Base-by-base conservation (phyloP, 2,888 invertebrate species). In the Tetragnatha montana region DNA sequence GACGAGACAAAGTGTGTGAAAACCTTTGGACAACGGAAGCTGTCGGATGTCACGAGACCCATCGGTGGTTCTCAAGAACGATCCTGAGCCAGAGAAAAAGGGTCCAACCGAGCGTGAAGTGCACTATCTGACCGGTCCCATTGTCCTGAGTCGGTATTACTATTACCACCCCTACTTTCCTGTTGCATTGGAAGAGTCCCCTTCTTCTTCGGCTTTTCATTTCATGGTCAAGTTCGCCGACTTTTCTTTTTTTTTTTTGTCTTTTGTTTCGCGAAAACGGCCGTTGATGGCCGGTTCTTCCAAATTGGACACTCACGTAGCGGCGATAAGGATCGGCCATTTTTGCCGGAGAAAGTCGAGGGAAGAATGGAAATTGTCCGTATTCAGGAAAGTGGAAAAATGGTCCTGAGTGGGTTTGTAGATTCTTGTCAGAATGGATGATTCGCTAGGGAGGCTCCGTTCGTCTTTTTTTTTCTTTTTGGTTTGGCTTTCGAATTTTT, bases 221-320 rank as follows among this genome's bases (percentile, higher is more conserved):
- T 89, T 81, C 89, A 89, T 89, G 89, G 85, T 89, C 89, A 89
- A 89, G 89, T 85, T 85, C 89, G 87, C 60, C 21, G 51, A 35
- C 4, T 35, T 35, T 35, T 35, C n/a, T 35, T 35, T 74, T 83
- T 81, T 89, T 81, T 89, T 81, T 89, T 89, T 81, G 88, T 81
- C 75, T 69, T 47, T 8, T 35, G 79, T 50, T 12, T 49, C 10
- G 21, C 68, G 50, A 19, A 79, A 75, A 83, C 35, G n/a, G 68
- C n/a, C 74, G 47, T 17, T 21, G 22, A 51, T 14, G 17, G 60
- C 21, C 60, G 8, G 86, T 75, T 82, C 51, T 35, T 68, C 47
- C 35, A 82, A 88, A 88, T 82, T 88, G 81, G 81, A 75, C 81
- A 70, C 70, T 80, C 73, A 86, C 86, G 86, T 73, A 86, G 83